Evolutionary conservation across 2,888 invertebrate genomes (phyloP).

Genomic region (Protodeltote pygarga): DNA sequence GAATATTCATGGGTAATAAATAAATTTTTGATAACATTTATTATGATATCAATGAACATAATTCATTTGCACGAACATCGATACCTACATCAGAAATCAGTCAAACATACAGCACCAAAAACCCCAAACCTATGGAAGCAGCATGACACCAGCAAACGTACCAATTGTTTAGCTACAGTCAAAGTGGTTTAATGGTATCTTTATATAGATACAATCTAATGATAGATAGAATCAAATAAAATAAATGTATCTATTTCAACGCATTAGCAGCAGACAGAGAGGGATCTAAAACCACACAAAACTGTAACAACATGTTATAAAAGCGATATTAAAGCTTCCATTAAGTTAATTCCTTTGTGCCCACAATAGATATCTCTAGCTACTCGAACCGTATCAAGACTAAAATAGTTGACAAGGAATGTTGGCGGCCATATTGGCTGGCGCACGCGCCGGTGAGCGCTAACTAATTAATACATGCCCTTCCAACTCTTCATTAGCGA

Average conservation of each 20-base stretch:
- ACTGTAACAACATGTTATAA: slow-evolving; percentile 33
- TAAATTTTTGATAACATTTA: no score
- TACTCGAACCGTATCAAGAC: slow-evolving; percentile 51
- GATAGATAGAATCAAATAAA: slow-evolving; percentile 1
- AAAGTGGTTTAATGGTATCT: no score
- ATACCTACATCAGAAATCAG: no score
- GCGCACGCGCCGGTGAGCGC: slow-evolving; percentile 76
- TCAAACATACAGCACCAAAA: no score
- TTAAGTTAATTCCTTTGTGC: slow-evolving; percentile 39
- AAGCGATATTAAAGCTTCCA: slow-evolving; percentile 24
- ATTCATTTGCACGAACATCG: no score
- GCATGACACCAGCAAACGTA: no score
- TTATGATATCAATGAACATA: no score
- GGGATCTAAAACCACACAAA: slow-evolving; percentile 13
- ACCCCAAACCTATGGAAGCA: no score
- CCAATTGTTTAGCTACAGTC: no score
- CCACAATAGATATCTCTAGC: slow-evolving; percentile 40
- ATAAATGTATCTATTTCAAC: background rate
- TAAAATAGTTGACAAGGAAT: slow-evolving; percentile 55
- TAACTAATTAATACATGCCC: slow-evolving; percentile 76
- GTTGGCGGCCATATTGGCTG: slow-evolving; percentile 51
- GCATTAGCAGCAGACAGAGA: slow-evolving; percentile 6
- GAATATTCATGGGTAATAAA: no score
- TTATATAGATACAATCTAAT: slow-evolving; percentile 22
- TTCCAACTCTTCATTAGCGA: slow-evolving; percentile 77